These are phyloP conservation scores for Natrix natrix DNA, from an alignment of 2,797 vertebrate species.

Conservation along the genomic window DNA sequence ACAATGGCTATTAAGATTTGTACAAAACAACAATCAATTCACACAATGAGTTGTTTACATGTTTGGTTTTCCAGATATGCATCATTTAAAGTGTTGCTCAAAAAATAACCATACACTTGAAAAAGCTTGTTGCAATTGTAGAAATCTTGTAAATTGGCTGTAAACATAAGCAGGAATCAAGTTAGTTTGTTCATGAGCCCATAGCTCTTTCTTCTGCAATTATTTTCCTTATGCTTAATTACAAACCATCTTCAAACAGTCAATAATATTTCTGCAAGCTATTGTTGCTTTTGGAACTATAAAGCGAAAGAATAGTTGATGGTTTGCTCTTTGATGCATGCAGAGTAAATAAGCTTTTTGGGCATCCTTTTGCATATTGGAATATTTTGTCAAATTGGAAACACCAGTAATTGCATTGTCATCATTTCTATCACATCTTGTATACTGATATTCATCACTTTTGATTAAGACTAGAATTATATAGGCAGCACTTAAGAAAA, in stretches of 20 bases:
- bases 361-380: not conserved
- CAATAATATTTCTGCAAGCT: not conserved
- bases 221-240: not conserved
- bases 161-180: not conserved
- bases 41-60: not conserved
- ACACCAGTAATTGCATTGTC: not conserved
- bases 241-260: not conserved
- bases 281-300: not conserved
- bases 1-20: not conserved
- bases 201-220: not conserved
- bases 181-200: not conserved
- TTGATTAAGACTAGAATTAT: not conserved
- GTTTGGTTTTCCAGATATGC: not conserved
- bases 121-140: not conserved
- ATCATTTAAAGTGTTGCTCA: not conserved
- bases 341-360: not conserved
- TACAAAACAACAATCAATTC: not conserved
- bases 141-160: not conserved
- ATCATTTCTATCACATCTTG: not conserved
- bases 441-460: not conserved
- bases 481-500: not conserved
- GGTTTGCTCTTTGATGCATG: not conserved
- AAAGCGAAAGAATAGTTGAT: not conserved
- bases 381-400: not conserved
- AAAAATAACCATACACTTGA: not conserved